Conservation (phyloP, 2,888 invertebrate species). For the Villa cingulata region DNA sequence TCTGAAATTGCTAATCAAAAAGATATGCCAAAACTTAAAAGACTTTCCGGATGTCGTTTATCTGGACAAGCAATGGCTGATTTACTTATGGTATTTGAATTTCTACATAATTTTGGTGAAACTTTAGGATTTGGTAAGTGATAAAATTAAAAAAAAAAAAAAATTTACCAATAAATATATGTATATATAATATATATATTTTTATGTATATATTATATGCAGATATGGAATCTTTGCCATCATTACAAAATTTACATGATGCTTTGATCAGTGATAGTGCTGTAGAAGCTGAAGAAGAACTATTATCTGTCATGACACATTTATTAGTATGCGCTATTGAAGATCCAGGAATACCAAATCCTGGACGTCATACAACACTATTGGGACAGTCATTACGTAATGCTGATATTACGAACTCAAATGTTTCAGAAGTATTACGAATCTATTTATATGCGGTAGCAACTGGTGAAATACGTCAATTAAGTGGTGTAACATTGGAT, state of each 20-base stretch:
- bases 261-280: constrained; percentile 64
- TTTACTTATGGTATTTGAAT: constrained; percentile 89
- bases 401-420: constrained; percentile 81
- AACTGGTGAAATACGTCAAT: constrained; percentile 69
- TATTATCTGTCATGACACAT: constrained; percentile 77
- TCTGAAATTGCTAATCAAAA: constrained; percentile 68
- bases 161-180: neutral
- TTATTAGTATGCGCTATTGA: constrained; percentile 84
- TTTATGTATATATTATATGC: constrained; percentile 7
- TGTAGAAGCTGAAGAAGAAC: constrained; percentile 68
- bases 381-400: constrained; percentile 79
- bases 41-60: constrained; percentile 68
- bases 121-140: constrained; percentile 79
- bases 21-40: constrained; percentile 53
- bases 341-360: constrained; percentile 85
- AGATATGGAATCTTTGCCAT: constrained; percentile 80
- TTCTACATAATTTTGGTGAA: constrained; percentile 90
- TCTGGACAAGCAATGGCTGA: constrained; percentile 85
- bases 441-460: constrained; percentile 85
- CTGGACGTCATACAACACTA: constrained; percentile 75
- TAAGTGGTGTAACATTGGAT: constrained; percentile 68
- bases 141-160: neutral
- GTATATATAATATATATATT: neutral
- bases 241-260: constrained; percentile 72
- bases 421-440: constrained; percentile 80